Percentiles rank a stretch among this genome's conserved stretches.
Conservation (phyloP, 2,113 vertebrate genomes). For the Antidorcas marsupialis region DNA sequence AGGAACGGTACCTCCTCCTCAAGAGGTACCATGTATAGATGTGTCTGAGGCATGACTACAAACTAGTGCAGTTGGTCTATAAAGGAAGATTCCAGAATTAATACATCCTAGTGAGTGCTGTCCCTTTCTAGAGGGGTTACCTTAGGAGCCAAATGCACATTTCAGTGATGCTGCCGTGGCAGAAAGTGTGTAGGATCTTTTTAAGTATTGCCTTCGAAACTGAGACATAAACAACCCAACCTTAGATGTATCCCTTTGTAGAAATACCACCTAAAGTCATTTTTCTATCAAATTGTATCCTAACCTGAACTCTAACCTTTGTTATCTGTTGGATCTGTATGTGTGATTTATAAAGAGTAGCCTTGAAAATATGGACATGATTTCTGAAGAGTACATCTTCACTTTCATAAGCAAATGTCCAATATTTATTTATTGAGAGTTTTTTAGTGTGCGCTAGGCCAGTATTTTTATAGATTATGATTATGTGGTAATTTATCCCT, state of each 20-base stretch:
- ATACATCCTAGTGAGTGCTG: neutral
- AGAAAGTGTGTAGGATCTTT: constrained; percentile 13
- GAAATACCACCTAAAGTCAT: neutral
- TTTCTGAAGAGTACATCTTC: constrained; percentile 77
- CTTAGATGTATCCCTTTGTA: constrained; percentile 45
- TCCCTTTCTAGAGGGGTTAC: neutral
- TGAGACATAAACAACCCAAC: neutral
- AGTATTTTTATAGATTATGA: constrained; percentile 85
- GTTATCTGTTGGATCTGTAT: constrained; percentile 66
- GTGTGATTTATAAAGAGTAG: constrained; percentile 75
- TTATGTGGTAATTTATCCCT: constrained; percentile 75
- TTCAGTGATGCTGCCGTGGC: neutral
- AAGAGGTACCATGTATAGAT: constrained; percentile 39
- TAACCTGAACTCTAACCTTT: constrained; percentile 43
- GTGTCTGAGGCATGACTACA: neutral
- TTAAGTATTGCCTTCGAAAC: constrained; percentile 53
- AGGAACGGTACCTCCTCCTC: neutral
- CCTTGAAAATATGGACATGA: constrained; percentile 17
- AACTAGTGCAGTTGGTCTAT: neutral
- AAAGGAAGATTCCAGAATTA: neutral
- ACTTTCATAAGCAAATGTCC: constrained; percentile 80
- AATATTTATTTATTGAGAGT: constrained; percentile 79
- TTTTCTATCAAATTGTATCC: constrained; percentile 61
- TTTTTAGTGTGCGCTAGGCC: constrained; percentile 81
- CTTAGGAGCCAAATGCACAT: neutral